Conservation (phyloP, 2,888 invertebrate species). For the Drosophila monieri region DNA sequence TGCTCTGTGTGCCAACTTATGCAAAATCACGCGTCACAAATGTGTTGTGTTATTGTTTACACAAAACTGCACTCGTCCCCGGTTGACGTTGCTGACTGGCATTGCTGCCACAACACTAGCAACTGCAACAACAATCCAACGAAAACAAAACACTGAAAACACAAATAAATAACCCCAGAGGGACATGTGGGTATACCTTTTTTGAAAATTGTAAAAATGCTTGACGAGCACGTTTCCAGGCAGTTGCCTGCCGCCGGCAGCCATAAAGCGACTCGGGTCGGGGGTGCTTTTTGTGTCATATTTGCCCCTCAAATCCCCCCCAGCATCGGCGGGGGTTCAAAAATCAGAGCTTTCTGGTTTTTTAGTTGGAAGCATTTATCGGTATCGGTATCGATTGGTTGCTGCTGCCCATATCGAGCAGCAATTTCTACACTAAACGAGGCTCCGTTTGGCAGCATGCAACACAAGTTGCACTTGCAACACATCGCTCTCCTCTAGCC, state of each 20-base stretch:
- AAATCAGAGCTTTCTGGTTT: background rate
- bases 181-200: conserved; percentile 49
- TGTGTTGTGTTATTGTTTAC: conserved; percentile 79
- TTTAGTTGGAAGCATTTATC: conserved; percentile 20
- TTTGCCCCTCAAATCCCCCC: conserved; percentile 15
- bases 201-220: conserved; percentile 76
- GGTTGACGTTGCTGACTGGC: conserved; percentile 13
- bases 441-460: conserved; percentile 22
- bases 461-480: conserved; percentile 31
- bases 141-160: conserved; percentile 38
- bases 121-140: conserved; percentile 34
- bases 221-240: conserved; percentile 72
- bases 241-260: conserved; percentile 47
- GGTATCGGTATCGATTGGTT: conserved; percentile 37
- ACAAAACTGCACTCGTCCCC: conserved; percentile 66
- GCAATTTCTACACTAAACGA: conserved; percentile 61
- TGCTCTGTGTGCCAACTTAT: conserved; percentile 65
- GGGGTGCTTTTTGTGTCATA: conserved; percentile 20
- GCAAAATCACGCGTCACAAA: conserved; percentile 80
- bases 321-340: background rate
- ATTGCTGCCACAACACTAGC: conserved; percentile 8
- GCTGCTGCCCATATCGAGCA: conserved; percentile 49
- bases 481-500: conserved; percentile 42
- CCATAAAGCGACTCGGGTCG: conserved; percentile 23
- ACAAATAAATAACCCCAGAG: conserved; percentile 59